phyloP scores from a whole-genome alignment of 2,888 invertebrate species.

The Odontocolon sp. region DNA sequence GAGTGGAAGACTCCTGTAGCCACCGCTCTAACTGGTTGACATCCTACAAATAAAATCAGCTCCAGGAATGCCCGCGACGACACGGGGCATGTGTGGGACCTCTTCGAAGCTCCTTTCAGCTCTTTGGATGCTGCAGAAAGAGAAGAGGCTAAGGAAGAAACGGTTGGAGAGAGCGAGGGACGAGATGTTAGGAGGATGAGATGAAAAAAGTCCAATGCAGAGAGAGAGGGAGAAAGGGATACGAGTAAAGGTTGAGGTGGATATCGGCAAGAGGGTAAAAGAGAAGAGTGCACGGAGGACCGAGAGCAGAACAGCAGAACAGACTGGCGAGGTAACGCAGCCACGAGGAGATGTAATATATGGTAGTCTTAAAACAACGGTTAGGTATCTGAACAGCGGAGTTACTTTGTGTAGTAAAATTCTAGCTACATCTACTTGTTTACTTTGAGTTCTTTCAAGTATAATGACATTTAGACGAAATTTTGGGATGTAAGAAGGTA shows the following conservation, averaged over 20 bases:
- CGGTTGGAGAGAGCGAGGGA: neutral
- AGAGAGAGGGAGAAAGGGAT: slow-evolving; percentile 36
- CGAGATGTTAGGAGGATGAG: slow-evolving; percentile 42
- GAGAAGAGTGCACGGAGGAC: slow-evolving; percentile 44
- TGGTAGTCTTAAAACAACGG: slow-evolving; percentile 77
- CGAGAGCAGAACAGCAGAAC: slow-evolving; percentile 16
- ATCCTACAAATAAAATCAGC: slow-evolving; percentile 80
- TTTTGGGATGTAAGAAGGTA: too few relatives aligned
- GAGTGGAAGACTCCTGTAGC: slow-evolving; percentile 58
- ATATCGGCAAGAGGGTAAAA: slow-evolving; percentile 62
- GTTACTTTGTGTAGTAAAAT: slow-evolving; percentile 61
- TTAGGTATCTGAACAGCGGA: slow-evolving; percentile 66
- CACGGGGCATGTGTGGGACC: slow-evolving; percentile 76
- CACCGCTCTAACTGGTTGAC: slow-evolving; percentile 76
- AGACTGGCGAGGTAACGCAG: slow-evolving; percentile 27
- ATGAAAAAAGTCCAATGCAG: slow-evolving; percentile 44
- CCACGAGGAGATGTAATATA: slow-evolving; percentile 73
- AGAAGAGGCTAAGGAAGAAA: too few relatives aligned
- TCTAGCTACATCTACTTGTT: slow-evolving; percentile 57
- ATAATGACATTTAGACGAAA: too few relatives aligned
- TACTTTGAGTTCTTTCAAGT: too few relatives aligned
- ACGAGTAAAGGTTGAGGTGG: slow-evolving; percentile 54
- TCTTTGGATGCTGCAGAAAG: slow-evolving; percentile 30
- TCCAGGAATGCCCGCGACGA: slow-evolving; percentile 79
- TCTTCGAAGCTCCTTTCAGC: slow-evolving; percentile 61